Percentiles rank a stretch among this genome's conserved stretches.
phyloP scores from a whole-genome alignment of 2,113 vertebrate species.

The Phalacrocorax pelagicus region DNA sequence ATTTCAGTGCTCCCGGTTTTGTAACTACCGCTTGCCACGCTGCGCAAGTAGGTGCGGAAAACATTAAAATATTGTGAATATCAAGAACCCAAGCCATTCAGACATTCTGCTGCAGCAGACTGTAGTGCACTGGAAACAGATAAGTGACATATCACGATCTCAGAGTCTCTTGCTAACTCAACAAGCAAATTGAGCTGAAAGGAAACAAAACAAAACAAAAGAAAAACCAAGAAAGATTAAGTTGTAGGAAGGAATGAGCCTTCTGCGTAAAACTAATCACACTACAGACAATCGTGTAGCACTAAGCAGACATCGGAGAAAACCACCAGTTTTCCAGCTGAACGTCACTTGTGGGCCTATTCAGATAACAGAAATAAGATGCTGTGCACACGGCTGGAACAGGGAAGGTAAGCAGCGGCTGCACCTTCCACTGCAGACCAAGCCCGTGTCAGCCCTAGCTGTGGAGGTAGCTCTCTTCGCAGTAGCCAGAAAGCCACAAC shows the following conservation, averaged over 20 bases:
- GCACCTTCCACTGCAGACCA: not conserved
- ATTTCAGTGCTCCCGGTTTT: not conserved
- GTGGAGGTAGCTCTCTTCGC: not conserved
- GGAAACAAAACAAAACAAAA: conserved; percentile 23
- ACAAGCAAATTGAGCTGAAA: conserved; percentile 19
- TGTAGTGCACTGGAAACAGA: not conserved
- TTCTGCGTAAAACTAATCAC: not conserved
- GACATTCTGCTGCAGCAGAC: conserved; percentile 33
- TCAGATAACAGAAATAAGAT: not conserved
- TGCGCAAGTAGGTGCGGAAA: not conserved
- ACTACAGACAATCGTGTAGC: not conserved
- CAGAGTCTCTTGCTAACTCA: conserved; percentile 10
- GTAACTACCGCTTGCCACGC: not conserved
- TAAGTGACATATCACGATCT: conserved; percentile 16
- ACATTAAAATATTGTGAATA: conserved; percentile 24
- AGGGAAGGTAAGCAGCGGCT: not conserved
- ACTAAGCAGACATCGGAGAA: not conserved
- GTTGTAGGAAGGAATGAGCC: not conserved
- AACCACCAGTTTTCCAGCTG: not conserved
- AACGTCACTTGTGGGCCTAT: not conserved
- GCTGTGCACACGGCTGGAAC: no score
- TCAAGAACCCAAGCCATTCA: not conserved
- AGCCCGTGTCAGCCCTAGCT: accelerated
- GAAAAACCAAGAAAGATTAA: not conserved
- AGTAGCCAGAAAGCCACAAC: not conserved